Percentiles rank a stretch among this genome's conserved stretches.
phyloP scores from a whole-genome alignment of 2,113 vertebrate species.

The Myiopsitta monachus region DNA sequence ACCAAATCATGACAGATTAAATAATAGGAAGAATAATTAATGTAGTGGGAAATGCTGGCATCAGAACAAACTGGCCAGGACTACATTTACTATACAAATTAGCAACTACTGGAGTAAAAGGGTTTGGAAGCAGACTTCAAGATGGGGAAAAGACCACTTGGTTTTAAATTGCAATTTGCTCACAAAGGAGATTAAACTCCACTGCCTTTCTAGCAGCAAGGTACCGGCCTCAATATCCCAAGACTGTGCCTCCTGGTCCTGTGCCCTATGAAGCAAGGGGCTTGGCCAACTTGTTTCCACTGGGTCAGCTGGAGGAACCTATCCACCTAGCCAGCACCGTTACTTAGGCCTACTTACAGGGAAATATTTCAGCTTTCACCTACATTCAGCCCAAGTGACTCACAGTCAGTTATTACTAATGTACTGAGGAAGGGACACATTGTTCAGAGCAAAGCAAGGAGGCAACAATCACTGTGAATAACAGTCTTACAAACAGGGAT shows the following conservation, averaged over 20 bases:
- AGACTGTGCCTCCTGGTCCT: neutral
- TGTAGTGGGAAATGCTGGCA: neutral
- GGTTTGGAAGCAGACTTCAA: neutral
- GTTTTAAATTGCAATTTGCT: neutral
- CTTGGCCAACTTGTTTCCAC: neutral
- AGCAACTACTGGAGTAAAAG: neutral
- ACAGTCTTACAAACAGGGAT: neutral
- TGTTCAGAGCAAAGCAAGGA: constrained; percentile 9
- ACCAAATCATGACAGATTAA: neutral
- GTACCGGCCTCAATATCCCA: neutral
- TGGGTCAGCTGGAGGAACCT: neutral
- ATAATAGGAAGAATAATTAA: neutral
- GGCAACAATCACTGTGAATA: neutral
- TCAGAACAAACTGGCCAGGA: neutral
- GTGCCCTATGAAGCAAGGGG: neutral
- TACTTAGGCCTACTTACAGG: neutral
- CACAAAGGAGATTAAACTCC: neutral
- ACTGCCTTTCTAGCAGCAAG: neutral
- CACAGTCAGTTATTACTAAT: neutral
- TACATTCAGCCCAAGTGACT: constrained; percentile 5
- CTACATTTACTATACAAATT: neutral
- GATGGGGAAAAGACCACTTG: neutral
- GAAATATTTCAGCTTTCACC: constrained; percentile 41
- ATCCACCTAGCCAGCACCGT: neutral
- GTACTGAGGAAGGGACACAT: neutral